Evolutionary conservation across 2,797 vertebrate species (phyloP), one percentile per base, ranked within the genome.

Genomic region (Peromyscus eremicus): DNA sequence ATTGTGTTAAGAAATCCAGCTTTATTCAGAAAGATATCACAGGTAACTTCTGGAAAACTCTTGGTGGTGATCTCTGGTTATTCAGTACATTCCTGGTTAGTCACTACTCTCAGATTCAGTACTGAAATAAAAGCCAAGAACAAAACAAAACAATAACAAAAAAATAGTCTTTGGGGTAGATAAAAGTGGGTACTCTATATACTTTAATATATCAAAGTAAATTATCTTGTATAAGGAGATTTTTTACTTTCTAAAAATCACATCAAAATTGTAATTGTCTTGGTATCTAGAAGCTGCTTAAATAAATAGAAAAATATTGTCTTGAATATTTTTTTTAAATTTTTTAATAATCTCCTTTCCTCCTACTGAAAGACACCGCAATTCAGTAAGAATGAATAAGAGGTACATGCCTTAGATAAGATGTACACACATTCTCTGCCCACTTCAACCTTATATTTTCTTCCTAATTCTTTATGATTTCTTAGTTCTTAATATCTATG

Each of bases 281-380:
- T 92, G 84, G 1, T 66, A 62, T 68, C 25, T 80, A 89, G 43
- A n/a, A 89, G 73, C 9, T 86, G 6, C 2, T 91, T 92, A 68
- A 92, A 37, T 23, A 89, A 84, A 83, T 23, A 79, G 6, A 75
- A 81, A 43, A 92, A 70, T 9, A 91, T 32, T 14, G 1, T 37
- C 49, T 70, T 94, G 11, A 94, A 96, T n/a, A 3, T 77, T 81
- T 32, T 21, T 62, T 96, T 90, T 66, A 46, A 76, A 92, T 43
- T 14, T 55, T 55, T 23, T 77, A 82, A 79, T 91, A 17, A 68
- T 82, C 1, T 60, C 16, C 62, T 85, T 57, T 55, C 46, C 27
- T 17, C 2, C 66, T 9, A 19, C 60, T 52, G 11, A 80, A 14
- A 94, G 27, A 87, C 0, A 37, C 5, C 92, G 40, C 21, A 19